Percentiles rank a stretch among this genome's conserved stretches.
Evolutionary conservation across 2,797 vertebrate species (phyloP).

Genomic region (Semaprochilodus insignis): DNA sequence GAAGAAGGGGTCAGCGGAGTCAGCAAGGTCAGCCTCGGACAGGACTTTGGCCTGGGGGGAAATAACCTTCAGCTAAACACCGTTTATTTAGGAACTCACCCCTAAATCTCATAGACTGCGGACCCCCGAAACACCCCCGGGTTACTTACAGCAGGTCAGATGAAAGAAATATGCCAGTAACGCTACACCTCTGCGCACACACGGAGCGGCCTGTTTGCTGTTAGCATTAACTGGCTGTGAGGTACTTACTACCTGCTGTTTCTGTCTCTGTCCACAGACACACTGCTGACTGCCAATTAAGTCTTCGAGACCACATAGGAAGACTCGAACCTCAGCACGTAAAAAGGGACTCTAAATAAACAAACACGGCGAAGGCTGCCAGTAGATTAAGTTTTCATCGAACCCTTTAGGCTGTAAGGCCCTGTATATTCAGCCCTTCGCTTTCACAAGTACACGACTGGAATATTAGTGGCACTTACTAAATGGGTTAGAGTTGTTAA

Average conservation of each 20-base stretch:
- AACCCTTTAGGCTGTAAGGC: background rate
- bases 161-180: background rate
- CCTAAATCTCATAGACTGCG: slow-evolving; percentile 43
- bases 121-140: background rate
- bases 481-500: too few species aligned
- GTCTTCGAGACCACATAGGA: background rate
- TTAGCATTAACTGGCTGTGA: slow-evolving; percentile 79
- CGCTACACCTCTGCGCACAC: background rate
- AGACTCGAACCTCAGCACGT: background rate
- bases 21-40: background rate
- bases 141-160: background rate
- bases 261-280: slow-evolving; percentile 42
- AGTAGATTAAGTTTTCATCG: background rate
- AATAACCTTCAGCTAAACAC: background rate
- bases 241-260: slow-evolving; percentile 85
- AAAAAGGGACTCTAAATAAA: slow-evolving; percentile 32
- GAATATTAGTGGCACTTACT: too few species aligned
- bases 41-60: background rate
- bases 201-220: slow-evolving; percentile 52
- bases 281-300: slow-evolving; percentile 12
- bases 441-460: too few species aligned
- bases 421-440: too few species aligned
- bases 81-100: slow-evolving; percentile 69
- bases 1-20: background rate
- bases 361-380: background rate